phyloP scores from a whole-genome alignment of 1,140 invertebrate species.

The Drosophila nikananu region DNA sequence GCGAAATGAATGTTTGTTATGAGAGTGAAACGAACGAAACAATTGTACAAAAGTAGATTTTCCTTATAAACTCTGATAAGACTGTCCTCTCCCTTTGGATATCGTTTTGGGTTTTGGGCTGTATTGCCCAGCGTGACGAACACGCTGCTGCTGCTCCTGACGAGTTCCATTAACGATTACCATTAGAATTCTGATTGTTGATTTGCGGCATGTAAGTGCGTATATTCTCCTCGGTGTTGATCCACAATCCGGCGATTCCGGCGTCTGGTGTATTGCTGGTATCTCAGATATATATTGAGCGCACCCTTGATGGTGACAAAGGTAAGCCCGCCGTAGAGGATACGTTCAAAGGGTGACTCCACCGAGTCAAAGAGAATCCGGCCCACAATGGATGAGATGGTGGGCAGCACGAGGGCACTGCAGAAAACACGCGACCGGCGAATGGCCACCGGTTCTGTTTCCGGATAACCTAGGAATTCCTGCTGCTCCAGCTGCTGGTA shows the following conservation, averaged over 20 bases:
- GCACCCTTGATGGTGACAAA: conserved; percentile 97
- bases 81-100: not conserved
- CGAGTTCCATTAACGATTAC: conserved; percentile 1
- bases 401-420: conserved; percentile 96
- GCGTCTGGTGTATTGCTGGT: conserved; percentile 94
- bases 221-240: conserved; percentile 90
- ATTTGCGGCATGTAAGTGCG: conserved; percentile 75
- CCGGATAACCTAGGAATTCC: conserved; percentile 84
- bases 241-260: conserved; percentile 93
- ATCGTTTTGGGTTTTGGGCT: not conserved
- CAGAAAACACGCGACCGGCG: conserved; percentile 96
- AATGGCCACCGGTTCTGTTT: conserved; percentile 87
- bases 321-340: conserved; percentile 95
- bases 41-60: not conserved
- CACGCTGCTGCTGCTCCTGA: not conserved
- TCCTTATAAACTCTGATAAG: not conserved
- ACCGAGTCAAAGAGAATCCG: conserved; percentile 95
- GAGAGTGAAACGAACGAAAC: not conserved
- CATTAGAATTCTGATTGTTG: conserved; percentile 15
- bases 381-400: conserved; percentile 96
- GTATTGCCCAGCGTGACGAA: not conserved
- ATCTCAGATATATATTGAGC: conserved; percentile 97
- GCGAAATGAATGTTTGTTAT: not conserved
- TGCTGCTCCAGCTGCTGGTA: conserved; percentile 41
- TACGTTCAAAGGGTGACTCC: conserved; percentile 95